Evolutionary conservation across 2,113 vertebrate genomes (phyloP).

Genomic region (Brachionichthys hirsutus): DNA sequence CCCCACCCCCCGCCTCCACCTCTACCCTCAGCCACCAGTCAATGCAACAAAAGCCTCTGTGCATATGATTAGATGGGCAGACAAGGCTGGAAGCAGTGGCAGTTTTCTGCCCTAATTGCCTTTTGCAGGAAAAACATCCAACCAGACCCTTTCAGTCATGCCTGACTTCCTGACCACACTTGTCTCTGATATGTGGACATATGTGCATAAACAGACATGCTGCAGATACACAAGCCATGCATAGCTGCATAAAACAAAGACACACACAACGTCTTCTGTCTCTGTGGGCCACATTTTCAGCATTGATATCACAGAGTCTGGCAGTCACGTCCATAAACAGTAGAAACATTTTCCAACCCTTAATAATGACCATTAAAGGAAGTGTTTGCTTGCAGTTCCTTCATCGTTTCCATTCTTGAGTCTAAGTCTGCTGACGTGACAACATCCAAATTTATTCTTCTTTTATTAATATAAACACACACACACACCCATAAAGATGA

Average conservation of each 20-base stretch:
- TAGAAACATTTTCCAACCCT: constrained; percentile 14
- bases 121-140: constrained; percentile 58
- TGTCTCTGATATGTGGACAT: constrained; percentile 18
- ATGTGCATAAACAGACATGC: constrained; percentile 7
- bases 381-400: constrained; percentile 16
- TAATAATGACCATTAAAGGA: constrained; percentile 33
- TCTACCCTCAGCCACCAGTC: constrained; percentile 51
- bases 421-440: not conserved
- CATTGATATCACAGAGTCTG: constrained; percentile 11
- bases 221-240: constrained; percentile 3
- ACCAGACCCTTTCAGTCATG: constrained; percentile 35
- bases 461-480: constrained; percentile 21
- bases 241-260: constrained; percentile 7
- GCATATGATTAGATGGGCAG: constrained; percentile 68
- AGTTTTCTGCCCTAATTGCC: constrained; percentile 70
- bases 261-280: constrained; percentile 2
- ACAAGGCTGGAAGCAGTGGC: constrained; percentile 60
- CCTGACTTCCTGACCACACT: constrained; percentile 40
- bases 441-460: too few species aligned
- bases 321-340: constrained; percentile 13
- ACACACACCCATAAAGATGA: not conserved
- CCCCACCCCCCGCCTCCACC: not conserved
- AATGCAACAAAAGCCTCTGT: constrained; percentile 55
- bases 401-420: constrained; percentile 19
- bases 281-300: not conserved